phyloP scores from a whole-genome alignment of 1,140 invertebrate genomes.

The Phenacoccus solenopsis region DNA sequence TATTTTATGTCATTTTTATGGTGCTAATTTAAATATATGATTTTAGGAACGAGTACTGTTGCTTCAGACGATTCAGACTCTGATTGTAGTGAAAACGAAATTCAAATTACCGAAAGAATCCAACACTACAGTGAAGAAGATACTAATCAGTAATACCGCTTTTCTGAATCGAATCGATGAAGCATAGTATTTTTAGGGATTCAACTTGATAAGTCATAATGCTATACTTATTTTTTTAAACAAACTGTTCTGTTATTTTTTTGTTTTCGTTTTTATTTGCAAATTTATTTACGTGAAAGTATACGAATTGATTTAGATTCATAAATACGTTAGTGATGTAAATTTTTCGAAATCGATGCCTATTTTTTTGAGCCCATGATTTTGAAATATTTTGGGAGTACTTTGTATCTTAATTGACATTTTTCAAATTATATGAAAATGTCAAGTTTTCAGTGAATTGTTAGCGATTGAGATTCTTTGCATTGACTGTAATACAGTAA shows the following conservation, averaged over 20 bases:
- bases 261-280: slow-evolving; percentile 9
- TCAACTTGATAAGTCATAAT: not conserved
- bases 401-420: not conserved
- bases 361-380: not conserved
- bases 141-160: slow-evolving; percentile 4
- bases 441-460: not conserved
- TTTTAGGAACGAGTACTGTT: not conserved
- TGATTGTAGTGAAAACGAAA: slow-evolving; percentile 5
- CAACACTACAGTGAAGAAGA: not conserved
- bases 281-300: not conserved
- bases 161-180: not conserved
- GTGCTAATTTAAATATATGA: not conserved
- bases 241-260: not conserved
- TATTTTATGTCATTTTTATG: not conserved
- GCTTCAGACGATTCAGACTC: not conserved
- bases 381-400: not conserved
- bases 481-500: not conserved
- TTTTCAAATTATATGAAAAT: not conserved
- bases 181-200: not conserved
- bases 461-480: no score
- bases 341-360: not conserved
- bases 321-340: not conserved
- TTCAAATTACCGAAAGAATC: slow-evolving; percentile 7
- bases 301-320: not conserved
- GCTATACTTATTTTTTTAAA: not conserved